Evolutionary conservation across 2,113 vertebrate species (phyloP), one percentile per base, ranked within the genome.

Genomic region (Anhinga rufa): DNA sequence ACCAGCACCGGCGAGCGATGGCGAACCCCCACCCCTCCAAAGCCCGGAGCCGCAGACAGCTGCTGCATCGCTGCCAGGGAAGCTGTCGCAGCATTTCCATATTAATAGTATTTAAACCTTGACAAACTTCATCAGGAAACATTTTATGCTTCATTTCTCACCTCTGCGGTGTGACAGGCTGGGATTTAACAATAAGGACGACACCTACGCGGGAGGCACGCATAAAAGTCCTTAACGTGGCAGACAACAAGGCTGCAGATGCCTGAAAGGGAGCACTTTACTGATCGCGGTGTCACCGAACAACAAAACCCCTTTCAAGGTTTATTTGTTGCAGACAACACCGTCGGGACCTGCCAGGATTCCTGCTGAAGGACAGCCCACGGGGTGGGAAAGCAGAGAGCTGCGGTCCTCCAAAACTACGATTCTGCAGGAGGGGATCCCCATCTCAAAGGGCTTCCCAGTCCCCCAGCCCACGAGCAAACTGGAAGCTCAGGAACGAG

Each of bases 41-140:
- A 86, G 13, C n/a, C 52, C 57, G 0, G n/a, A 20, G 29, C 64
- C 9, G 4, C 82, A 38, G 46, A 8, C 29, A 49, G 32, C 51
- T 36, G 55, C 77, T 6, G 20, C 32, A 48, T 36, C n/a, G 52
- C 92, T 71, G 42, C 92, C 82, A 54, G 93, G 75, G 66, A 79
- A 74, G 48, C 65, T 87, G 87, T 72, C 46, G 28, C 64, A 55
- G 94, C 48, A 4, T 83, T 72, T 90, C 74, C 94, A 91, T 54
- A 85, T 88, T 78, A 66, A 94, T 6, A 88, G 86, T 3, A 48
- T 25, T 96, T 31, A 68, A 83, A 54, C 69, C 82, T 44, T 71
- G 72, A 89, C 76, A 81, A 91, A 88, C 55, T 85, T 36, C 81
- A 90, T 5, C 72, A 85, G 93, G 91, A 93, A 96, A 28, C 71